Base-by-base conservation (phyloP, 53 echinoderm and acorn worm species). In the Luidia sarsii region DNA sequence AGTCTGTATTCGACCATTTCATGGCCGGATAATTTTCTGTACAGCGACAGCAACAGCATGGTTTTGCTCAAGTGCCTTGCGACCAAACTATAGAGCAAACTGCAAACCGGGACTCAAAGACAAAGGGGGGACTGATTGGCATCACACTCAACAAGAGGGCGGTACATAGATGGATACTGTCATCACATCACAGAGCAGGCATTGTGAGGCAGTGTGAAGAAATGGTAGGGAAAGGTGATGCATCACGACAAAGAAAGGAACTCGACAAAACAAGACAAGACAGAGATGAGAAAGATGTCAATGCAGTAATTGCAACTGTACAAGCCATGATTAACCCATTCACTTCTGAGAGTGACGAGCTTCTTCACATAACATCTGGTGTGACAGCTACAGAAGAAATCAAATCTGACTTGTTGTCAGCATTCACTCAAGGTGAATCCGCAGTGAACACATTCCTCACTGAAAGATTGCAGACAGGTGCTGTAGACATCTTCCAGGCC, bases 71-170 rank as follows among this genome's bases (percentile, higher is more conserved):
- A 22, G 25, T 80, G 20, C 68, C 90, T 7, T 80, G 71, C 73
- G 82, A 90, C 33, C 90, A 85, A 32, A 67, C 81, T 31, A 85
- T 90, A 38, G 85, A 90, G 51, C 81, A 85, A 81, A 90, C 90
- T 33, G 51, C 37, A 60, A 89, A 89, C 53, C 43, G 89, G 35
- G 80, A 79, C 50, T 51, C 84, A 13, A 89, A 90, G 50, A 80
- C 70, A 19, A 86, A 90, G 48, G 86, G 86, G 10, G 90, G 90
- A 16, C 68, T 90, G 16, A 67, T 48, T 5, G 90, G 90, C 14
- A 77, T 86, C 59, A 86, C 86, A 60, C 29, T 66, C 19, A 86
- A 75, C 48, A 67, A 90, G 75, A 49, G 80, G 16, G 85, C 85
- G 38, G 85, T 85, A 13, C 70, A 85, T 56, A 41, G 82, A 16